These are phyloP conservation scores for Pangasius larnaudii DNA, from an alignment of 2,797 vertebrate species.

Conservation along the genomic window DNA sequence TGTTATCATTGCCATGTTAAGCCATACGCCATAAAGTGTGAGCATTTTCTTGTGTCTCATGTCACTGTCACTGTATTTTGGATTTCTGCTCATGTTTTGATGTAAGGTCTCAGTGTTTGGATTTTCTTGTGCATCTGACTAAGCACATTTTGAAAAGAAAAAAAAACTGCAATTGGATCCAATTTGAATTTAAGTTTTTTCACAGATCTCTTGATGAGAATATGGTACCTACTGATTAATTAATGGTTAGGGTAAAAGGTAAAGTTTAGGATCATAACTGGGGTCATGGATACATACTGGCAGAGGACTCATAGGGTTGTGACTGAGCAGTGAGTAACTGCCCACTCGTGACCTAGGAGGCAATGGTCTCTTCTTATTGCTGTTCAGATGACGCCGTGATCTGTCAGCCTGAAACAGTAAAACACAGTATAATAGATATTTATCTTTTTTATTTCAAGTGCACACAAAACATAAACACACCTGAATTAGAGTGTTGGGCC, in stretches of 20 bases:
- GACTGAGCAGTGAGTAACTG: constrained; percentile 55
- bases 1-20: not conserved
- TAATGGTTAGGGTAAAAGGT: not conserved
- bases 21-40: not conserved
- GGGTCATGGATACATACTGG: constrained; percentile 43
- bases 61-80: not conserved
- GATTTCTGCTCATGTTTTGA: not conserved
- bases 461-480: constrained; percentile 56
- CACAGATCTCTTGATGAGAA: not conserved
- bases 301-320: constrained; percentile 37
- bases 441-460: not conserved
- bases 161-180: not conserved
- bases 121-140: not conserved
- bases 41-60: not conserved
- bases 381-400: constrained; percentile 46
- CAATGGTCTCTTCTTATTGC: constrained; percentile 50
- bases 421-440: not conserved
- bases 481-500: constrained; percentile 77
- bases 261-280: not conserved
- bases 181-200: not conserved
- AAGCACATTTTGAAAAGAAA: not conserved
- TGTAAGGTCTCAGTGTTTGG: not conserved
- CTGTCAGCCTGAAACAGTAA: constrained; percentile 48
- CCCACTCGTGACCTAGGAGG: constrained; percentile 49
- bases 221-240: not conserved